phyloP scores from a whole-genome alignment of 2,797 vertebrate species.

The Anomalospiza imberbis region DNA sequence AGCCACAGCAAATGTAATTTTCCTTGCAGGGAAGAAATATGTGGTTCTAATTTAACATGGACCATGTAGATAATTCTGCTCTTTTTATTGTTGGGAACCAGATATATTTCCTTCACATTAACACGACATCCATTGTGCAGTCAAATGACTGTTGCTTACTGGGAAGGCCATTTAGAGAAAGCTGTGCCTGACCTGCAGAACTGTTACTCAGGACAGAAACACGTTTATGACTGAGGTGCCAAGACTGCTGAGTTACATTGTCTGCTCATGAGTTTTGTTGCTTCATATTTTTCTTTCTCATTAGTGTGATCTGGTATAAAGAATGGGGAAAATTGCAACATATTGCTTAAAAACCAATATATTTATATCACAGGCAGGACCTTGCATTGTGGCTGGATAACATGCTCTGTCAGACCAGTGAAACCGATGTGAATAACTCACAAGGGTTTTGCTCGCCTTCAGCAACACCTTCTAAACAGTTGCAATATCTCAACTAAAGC shows the following conservation, averaged over 20 bases:
- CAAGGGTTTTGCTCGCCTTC: background rate
- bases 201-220: background rate
- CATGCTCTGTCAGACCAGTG: background rate
- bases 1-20: background rate
- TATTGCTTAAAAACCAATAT: background rate
- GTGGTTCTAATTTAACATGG: background rate
- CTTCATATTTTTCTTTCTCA: background rate
- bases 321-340: background rate
- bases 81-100: background rate
- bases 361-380: background rate
- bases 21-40: background rate
- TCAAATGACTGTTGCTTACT: background rate
- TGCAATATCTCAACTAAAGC: background rate
- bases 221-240: background rate
- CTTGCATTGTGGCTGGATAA: background rate
- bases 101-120: background rate
- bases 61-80: background rate
- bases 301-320: background rate
- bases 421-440: background rate
- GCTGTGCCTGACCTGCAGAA: background rate
- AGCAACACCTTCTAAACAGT: background rate
- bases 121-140: background rate
- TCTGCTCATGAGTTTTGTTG: background rate
- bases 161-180: background rate
- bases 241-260: background rate